Base-by-base conservation (phyloP, 1,140 invertebrate species). In the Xylocopa sonorina region DNA sequence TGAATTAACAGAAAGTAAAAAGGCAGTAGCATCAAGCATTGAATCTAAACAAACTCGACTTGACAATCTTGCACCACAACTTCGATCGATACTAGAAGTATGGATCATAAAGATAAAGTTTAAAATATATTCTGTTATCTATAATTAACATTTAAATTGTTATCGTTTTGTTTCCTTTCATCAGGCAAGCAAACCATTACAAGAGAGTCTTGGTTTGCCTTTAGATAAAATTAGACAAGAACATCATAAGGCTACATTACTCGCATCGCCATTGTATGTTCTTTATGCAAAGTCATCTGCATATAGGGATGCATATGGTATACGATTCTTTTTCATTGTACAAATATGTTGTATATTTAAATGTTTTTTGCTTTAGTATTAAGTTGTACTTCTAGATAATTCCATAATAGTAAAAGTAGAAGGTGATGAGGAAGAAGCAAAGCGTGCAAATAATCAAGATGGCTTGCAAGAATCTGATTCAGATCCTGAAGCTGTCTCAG, bases 171-270 rank as follows among this genome's bases (percentile, higher is more conserved):
- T 57, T 77, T 80, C 78, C 32, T 55, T 10, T 66, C 87, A 94
- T n/a, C 88, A 96, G 94, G 95, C 97, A 0, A 97, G 97, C 14
- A 96, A 97, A 91, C 98, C 98, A 7, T 93, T 99, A 21, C 97
- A 99, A 92, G 97, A 98, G 89, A 96, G 98, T 86, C 94, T 99
- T 24, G 96, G 96, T 53, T 93, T 98, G 75, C 95, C 95, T n/a
- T 93, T 97, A 60, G 96, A 97, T 89, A 95, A 96, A 87, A 95
- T 95, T 74, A 94, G 96, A 85, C 95, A 95, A 83, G 95, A 97
- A 84, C 95, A 97, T 87, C 94, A 95, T 85, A 94, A 95, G 67
- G 97, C 97, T 18, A 93, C 95, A 51, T 94, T 97, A 79, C 93
- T 99, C 9, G 96, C 98, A 9, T 93, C 95, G 69, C 96, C 97